Evolutionary conservation across 1,140 invertebrate species (phyloP).

Genomic region (Colletes gigas): DNA sequence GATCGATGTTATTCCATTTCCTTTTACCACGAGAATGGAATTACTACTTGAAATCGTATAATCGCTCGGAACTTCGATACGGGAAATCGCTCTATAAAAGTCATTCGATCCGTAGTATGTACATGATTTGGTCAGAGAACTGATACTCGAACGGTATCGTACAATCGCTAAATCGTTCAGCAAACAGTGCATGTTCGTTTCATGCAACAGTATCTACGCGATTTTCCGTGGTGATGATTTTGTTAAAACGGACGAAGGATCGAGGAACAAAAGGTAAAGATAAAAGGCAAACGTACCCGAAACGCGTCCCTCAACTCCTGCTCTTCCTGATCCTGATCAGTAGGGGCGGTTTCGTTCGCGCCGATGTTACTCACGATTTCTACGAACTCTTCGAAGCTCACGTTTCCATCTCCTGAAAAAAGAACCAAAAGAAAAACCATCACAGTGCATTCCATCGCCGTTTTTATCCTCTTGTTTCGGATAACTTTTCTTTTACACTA

Average conservation of each 20-base stretch:
- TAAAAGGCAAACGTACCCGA: constrained; percentile 82
- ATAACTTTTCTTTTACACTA: not conserved
- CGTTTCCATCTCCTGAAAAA: constrained; percentile 90
- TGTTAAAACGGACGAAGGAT: not conserved
- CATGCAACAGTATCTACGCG: not conserved
- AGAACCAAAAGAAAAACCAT: not conserved
- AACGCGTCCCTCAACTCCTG: constrained; percentile 94
- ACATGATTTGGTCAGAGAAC: not conserved
- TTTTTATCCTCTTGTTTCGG: not conserved
- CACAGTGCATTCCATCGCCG: not conserved
- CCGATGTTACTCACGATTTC: constrained; percentile 93
- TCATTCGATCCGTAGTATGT: no score
- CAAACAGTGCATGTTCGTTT: no score
- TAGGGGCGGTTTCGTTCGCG: constrained; percentile 82
- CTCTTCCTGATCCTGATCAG: constrained; percentile 89
- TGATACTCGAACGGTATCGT: not conserved
- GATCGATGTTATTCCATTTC: no score
- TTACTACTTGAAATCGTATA: not conserved
- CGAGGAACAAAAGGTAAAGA: constrained; percentile 23
- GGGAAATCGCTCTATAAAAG: no score
- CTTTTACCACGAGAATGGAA: no score
- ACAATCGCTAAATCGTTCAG: constrained; percentile 6
- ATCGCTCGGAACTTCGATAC: no score
- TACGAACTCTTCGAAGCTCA: constrained; percentile 96
- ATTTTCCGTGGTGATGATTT: constrained; percentile 9